A percentile compares a stretch with the other conserved stretches of the same genome.
phyloP scores from a whole-genome alignment of 2,113 vertebrate genomes.

The Cephalopterus ornatus region DNA sequence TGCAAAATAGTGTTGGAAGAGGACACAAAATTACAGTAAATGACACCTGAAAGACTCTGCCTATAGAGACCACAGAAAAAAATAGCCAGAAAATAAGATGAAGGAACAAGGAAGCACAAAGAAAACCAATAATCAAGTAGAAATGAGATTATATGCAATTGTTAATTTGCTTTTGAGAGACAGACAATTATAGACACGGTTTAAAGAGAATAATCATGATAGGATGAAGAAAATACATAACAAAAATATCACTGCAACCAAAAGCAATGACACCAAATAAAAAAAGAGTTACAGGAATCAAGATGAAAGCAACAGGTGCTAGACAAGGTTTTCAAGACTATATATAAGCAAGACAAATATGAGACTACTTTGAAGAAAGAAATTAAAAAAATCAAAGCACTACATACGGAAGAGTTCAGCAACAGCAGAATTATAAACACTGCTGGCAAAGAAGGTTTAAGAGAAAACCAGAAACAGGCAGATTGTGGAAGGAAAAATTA shows the following conservation, averaged over 20 bases:
- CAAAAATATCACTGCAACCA: not conserved
- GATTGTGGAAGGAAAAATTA: not conserved
- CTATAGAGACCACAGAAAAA: not conserved
- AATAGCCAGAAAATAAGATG: not conserved
- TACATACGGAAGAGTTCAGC: not conserved
- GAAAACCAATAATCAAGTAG: not conserved
- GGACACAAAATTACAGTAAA: not conserved
- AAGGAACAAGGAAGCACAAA: not conserved
- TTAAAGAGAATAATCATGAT: not conserved
- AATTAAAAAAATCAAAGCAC: not conserved
- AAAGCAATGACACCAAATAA: not conserved
- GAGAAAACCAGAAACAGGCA: not conserved
- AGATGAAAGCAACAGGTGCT: not conserved
- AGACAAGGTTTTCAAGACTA: not conserved
- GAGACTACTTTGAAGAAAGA: not conserved
- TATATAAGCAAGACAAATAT: not conserved
- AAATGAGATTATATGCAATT: not conserved
- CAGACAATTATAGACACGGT: not conserved
- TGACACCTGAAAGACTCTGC: not conserved
- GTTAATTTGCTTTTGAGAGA: not conserved
- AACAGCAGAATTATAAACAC: not conserved
- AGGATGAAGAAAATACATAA: not conserved
- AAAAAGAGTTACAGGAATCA: not conserved
- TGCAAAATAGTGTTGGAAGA: not conserved
- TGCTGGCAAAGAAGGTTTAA: not conserved